phyloP scores from a whole-genome alignment of 1,140 invertebrate species.

The Lasaia peninsularis region DNA sequence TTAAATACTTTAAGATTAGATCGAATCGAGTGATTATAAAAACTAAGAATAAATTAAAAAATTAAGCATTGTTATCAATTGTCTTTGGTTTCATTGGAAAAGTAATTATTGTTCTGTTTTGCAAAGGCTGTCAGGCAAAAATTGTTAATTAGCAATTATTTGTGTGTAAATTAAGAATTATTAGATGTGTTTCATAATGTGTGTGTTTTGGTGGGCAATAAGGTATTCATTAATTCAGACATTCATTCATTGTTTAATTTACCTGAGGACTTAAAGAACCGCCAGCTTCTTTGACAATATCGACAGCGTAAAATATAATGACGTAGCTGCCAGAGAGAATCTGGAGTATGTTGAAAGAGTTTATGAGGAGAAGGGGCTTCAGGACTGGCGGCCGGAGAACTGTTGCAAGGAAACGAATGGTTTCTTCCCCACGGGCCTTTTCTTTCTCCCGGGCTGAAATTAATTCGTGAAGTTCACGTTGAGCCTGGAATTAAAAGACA shows the following conservation, averaged over 20 bases:
- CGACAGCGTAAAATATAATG: conserved; percentile 86
- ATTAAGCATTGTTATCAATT: too few species aligned
- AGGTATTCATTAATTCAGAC: too few species aligned
- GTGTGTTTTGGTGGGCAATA: too few species aligned
- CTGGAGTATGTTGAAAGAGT: conserved; percentile 83
- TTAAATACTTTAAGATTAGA: too few species aligned
- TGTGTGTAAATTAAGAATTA: too few species aligned
- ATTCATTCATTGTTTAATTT: conserved; percentile 30
- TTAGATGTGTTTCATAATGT: too few species aligned
- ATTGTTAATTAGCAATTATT: too few species aligned
- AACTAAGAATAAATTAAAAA: too few species aligned
- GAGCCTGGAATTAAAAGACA: conserved; percentile 55
- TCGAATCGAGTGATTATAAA: too few species aligned
- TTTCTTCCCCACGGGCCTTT: conserved; percentile 63
- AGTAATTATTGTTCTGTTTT: too few species aligned
- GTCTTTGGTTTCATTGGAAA: too few species aligned
- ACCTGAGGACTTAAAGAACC: conserved; percentile 52
- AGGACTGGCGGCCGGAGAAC: conserved; percentile 78
- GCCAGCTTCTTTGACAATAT: conserved; percentile 80
- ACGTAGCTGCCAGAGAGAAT: conserved; percentile 85
- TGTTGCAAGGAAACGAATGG: conserved; percentile 70
- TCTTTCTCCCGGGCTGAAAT: conserved; percentile 73
- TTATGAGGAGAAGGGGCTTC: conserved; percentile 84
- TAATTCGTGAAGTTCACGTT: conserved; percentile 77
- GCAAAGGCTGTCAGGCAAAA: too few species aligned